Evolutionary conservation across 2,113 vertebrate genomes (phyloP).

Genomic region (Corythornis madagascariensis): DNA sequence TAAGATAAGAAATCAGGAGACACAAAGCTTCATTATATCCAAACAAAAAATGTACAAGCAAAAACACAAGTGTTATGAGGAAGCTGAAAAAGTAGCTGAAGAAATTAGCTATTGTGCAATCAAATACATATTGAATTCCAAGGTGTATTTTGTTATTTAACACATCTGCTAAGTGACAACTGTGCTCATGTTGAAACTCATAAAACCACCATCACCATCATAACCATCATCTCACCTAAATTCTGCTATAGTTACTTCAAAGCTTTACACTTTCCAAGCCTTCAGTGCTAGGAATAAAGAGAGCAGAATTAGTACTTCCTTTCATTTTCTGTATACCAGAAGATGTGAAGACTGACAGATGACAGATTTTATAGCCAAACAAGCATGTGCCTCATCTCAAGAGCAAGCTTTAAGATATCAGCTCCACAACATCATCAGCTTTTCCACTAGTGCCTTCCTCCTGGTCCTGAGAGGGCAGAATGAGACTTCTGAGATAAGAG

Average conservation of each 20-base stretch:
- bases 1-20: constrained; percentile 55
- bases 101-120: constrained; percentile 26
- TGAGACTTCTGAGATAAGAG: neutral
- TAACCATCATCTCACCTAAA: neutral
- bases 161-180: neutral
- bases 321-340: neutral
- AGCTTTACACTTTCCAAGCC: neutral
- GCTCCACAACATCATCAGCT: neutral
- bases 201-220: neutral
- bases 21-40: constrained; percentile 50
- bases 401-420: neutral
- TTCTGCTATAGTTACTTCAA: neutral
- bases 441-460: neutral
- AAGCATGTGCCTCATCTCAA: neutral
- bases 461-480: neutral
- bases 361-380: neutral
- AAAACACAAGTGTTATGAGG: constrained; percentile 41
- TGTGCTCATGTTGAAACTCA: neutral
- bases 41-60: constrained; percentile 57
- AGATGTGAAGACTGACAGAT: neutral
- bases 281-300: neutral
- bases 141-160: constrained; percentile 1
- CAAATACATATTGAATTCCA: constrained; percentile 27
- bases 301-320: neutral
- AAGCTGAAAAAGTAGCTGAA: constrained; percentile 47